Conservation (phyloP, 2,888 invertebrate species). For the Eretmocerus hayati region DNA sequence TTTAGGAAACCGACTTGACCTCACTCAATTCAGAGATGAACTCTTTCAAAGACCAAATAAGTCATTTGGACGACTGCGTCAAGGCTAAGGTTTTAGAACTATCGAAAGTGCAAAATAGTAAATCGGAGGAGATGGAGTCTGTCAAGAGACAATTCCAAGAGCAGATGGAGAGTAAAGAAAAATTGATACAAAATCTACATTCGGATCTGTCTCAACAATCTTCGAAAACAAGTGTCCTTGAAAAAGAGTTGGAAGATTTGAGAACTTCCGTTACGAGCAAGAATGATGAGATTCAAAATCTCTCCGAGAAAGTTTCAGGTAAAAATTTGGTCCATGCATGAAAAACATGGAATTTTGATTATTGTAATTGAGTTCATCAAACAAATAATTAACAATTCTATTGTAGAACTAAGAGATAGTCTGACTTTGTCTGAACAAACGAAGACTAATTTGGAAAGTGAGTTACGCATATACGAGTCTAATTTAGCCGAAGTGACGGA, state of each 20-base stretch:
- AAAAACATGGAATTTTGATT: too few species aligned
- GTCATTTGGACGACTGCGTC: slow-evolving; percentile 52
- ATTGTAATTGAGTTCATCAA: too few species aligned
- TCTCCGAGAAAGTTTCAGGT: slow-evolving; percentile 38
- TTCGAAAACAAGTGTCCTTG: slow-evolving; percentile 31
- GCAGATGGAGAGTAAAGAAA: slow-evolving; percentile 37
- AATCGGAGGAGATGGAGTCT: slow-evolving; percentile 34
- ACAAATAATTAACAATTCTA: too few species aligned
- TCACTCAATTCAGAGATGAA: slow-evolving; percentile 54
- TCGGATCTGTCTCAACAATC: slow-evolving; percentile 30
- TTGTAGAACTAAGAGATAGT: slow-evolving; percentile 37
- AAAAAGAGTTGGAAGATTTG: slow-evolving; percentile 35
- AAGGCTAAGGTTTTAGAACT: slow-evolving; percentile 55
- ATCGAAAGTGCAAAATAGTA: slow-evolving; percentile 33
- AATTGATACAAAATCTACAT: slow-evolving; percentile 33
- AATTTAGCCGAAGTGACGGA: slow-evolving; percentile 50
- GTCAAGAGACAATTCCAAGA: slow-evolving; percentile 35
- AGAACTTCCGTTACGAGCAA: slow-evolving; percentile 35
- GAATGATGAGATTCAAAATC: slow-evolving; percentile 37
- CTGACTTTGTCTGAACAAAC: slow-evolving; percentile 37
- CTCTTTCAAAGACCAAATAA: slow-evolving; percentile 55
- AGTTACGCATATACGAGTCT: slow-evolving; percentile 33
- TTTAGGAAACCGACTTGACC: slow-evolving; percentile 45
- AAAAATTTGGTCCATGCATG: slow-evolving; percentile 4
- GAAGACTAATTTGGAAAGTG: slow-evolving; percentile 37